Conservation (phyloP, 1,140 invertebrate genomes). For the Globodera rostochiensis region DNA sequence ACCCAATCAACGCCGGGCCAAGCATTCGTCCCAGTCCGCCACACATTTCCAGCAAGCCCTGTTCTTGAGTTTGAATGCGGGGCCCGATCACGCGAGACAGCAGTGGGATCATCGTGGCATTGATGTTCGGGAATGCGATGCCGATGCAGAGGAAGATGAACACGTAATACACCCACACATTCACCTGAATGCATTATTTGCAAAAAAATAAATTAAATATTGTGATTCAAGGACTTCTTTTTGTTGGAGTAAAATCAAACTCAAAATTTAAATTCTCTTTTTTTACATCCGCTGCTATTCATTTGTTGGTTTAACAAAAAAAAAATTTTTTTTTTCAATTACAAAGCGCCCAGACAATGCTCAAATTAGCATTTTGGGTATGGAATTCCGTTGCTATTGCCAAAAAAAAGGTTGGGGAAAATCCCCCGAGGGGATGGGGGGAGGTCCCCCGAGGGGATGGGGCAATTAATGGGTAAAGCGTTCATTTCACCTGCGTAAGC, state of each 20-base stretch:
- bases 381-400: neutral
- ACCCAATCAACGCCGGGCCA: slow-evolving; percentile 30
- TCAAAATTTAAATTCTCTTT: too few species aligned
- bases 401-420: neutral
- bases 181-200: slow-evolving; percentile 3
- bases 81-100: slow-evolving; percentile 50
- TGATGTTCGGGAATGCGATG: slow-evolving; percentile 42
- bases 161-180: slow-evolving; percentile 46
- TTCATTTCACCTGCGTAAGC: slow-evolving; percentile 15
- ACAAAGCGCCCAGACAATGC: too few species aligned
- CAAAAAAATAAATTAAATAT: too few species aligned
- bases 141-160: slow-evolving; percentile 36
- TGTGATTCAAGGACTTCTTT: too few species aligned
- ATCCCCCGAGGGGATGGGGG: neutral
- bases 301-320: too few species aligned
- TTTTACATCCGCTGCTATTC: too few species aligned
- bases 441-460: too few species aligned
- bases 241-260: too few species aligned
- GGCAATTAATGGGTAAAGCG: neutral
- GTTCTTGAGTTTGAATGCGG: slow-evolving; percentile 37
- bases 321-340: too few species aligned
- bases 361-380: too few species aligned
- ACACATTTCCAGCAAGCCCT: slow-evolving; percentile 44
- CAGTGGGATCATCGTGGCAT: slow-evolving; percentile 43
- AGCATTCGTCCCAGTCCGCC: slow-evolving; percentile 27